A percentile compares a stretch with the other conserved stretches of the same genome.
Conservation (phyloP, 2,888 invertebrate genomes). For the Siphonodentalium dalli region DNA sequence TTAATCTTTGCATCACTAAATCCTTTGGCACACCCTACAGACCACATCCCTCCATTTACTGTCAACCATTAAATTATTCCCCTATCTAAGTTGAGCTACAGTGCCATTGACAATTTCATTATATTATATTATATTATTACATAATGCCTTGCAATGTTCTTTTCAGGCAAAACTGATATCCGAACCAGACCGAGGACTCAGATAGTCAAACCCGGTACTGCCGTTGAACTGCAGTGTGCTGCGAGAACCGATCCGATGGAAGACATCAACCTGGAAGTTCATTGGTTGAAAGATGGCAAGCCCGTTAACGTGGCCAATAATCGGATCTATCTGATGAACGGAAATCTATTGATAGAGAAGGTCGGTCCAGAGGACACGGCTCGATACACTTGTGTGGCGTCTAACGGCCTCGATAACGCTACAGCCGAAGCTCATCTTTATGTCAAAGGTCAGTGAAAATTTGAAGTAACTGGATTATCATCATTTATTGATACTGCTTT, state of each 20-base stretch:
- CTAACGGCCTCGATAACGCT: slow-evolving; percentile 86
- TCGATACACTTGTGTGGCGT: slow-evolving; percentile 91
- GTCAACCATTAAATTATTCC: too few relatives aligned
- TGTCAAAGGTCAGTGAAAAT: slow-evolving; percentile 76
- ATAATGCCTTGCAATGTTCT: too few relatives aligned
- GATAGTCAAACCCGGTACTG: slow-evolving; percentile 23
- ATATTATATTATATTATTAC: too few relatives aligned
- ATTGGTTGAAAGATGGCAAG: slow-evolving; percentile 43
- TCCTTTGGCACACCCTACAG: too few relatives aligned
- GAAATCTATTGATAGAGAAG: slow-evolving; percentile 36
- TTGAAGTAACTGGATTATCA: neutral
- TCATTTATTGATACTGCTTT: too few relatives aligned
- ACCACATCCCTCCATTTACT: too few relatives aligned
- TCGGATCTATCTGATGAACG: slow-evolving; percentile 31
- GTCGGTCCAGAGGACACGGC: slow-evolving; percentile 77
- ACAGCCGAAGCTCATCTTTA: slow-evolving; percentile 84
- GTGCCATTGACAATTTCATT: too few relatives aligned
- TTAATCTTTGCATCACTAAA: too few relatives aligned
- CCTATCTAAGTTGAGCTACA: too few relatives aligned
- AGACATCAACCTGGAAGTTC: slow-evolving; percentile 67
- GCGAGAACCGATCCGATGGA: slow-evolving; percentile 51
- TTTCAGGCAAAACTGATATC: slow-evolving; percentile 48
- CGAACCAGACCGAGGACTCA: slow-evolving; percentile 11
- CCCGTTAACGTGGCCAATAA: slow-evolving; percentile 26
- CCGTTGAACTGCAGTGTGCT: slow-evolving; percentile 43